These are phyloP conservation scores for Sparidentex hasta DNA, from an alignment of 2,797 vertebrate species.

Conservation along the genomic window DNA sequence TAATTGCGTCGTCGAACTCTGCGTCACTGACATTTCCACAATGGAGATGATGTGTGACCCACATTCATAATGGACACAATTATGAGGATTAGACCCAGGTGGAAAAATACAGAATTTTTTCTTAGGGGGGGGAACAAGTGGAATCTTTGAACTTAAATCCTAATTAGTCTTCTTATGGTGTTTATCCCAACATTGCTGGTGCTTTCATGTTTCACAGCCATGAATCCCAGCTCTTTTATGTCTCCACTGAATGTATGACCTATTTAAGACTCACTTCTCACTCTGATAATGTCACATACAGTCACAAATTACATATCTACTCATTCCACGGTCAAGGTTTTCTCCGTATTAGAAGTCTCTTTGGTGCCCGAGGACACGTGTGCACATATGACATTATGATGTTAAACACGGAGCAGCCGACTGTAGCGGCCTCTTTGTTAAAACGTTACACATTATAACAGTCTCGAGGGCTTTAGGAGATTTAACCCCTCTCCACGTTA, in stretches of 20 bases:
- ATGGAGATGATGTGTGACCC: neutral
- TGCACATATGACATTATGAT: slow-evolving; percentile 39
- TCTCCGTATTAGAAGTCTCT: slow-evolving; percentile 19
- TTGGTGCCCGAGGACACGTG: slow-evolving; percentile 18
- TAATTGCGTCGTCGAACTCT: neutral
- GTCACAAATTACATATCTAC: neutral
- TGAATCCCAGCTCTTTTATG: slow-evolving; percentile 5
- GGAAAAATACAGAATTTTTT: neutral
- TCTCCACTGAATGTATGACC: slow-evolving; percentile 19
- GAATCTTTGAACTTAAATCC: neutral
- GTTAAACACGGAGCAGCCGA: slow-evolving; percentile 40
- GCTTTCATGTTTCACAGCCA: neutral
- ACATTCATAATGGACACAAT: too few species aligned
- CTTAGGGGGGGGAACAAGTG: neutral
- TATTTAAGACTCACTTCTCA: slow-evolving; percentile 30
- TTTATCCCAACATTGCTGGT: neutral
- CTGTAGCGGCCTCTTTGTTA: slow-evolving; percentile 23
- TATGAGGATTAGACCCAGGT: too few species aligned
- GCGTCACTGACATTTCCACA: neutral
- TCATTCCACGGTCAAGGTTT: neutral
- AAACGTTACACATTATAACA: slow-evolving; percentile 21
- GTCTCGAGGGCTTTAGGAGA: slow-evolving; percentile 24
- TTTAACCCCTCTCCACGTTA: slow-evolving; percentile 44
- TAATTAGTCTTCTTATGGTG: neutral
- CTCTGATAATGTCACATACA: slow-evolving; percentile 6